A percentile compares a stretch with the other conserved stretches of the same genome.
Conservation (phyloP, 2,113 vertebrate species). For the Pteropus alecto region DNA sequence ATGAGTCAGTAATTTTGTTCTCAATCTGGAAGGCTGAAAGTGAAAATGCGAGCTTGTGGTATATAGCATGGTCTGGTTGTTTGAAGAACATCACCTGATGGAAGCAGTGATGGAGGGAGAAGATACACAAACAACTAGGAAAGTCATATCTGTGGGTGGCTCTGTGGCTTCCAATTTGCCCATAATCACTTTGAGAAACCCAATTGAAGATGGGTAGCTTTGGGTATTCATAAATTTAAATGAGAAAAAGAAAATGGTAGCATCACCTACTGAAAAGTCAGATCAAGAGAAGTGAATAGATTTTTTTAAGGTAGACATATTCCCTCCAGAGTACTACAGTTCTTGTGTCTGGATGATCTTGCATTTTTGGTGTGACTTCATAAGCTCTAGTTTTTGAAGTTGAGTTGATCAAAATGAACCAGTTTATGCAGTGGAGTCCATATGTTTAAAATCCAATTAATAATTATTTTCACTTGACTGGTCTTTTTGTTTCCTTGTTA, state of each 20-base stretch:
- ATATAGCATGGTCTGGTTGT: not conserved
- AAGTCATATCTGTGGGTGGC: not conserved
- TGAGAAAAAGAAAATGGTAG: not conserved
- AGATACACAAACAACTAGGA: not conserved
- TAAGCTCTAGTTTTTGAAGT: constrained; percentile 1
- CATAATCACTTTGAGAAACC: constrained; percentile 9
- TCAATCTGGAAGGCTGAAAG: not conserved
- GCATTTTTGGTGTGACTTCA: not conserved
- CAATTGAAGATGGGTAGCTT: not conserved
- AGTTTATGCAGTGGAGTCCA: not conserved
- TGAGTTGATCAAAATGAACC: constrained; percentile 18
- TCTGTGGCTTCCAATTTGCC: not conserved
- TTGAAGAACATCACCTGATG: not conserved
- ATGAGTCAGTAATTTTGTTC: not conserved
- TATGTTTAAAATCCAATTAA: not conserved
- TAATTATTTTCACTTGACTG: constrained; percentile 3
- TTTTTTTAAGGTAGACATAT: not conserved
- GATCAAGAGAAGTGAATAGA: not conserved
- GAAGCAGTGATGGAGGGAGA: not conserved
- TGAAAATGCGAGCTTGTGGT: constrained; percentile 15
- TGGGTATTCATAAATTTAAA: not conserved
- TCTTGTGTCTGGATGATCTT: not conserved
- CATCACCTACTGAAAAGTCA: not conserved
- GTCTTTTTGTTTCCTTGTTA: no score
- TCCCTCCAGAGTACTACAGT: not conserved